These are phyloP conservation scores for Ceyx margarethae DNA, from an alignment of 2,113 vertebrate species.

Conservation along the genomic window DNA sequence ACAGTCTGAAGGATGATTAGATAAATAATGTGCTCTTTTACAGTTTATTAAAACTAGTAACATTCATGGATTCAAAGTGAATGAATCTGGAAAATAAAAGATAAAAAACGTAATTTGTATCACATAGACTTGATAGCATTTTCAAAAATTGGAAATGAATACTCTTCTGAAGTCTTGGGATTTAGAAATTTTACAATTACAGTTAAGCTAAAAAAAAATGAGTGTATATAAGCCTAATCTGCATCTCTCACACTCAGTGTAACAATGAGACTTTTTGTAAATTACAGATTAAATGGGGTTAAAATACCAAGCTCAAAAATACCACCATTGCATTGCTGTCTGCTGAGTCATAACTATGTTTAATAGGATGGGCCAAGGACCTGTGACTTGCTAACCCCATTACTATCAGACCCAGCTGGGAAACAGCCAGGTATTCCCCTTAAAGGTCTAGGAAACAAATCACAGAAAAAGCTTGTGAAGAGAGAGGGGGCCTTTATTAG, in stretches of 20 bases:
- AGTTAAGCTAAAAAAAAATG: background rate
- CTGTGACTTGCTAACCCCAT: background rate
- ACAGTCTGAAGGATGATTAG: background rate
- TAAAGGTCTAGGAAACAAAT: background rate
- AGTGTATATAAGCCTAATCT: background rate
- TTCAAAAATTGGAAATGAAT: background rate
- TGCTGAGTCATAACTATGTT: slow-evolving; percentile 15
- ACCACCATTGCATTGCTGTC: background rate
- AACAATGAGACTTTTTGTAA: background rate
- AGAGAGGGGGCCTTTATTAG: background rate
- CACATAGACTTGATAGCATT: background rate
- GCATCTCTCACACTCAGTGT: background rate
- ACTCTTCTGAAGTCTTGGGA: background rate
- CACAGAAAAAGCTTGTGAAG: background rate
- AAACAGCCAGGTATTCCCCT: background rate
- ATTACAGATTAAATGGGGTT: background rate
- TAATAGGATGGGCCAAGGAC: background rate
- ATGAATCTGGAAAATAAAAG: background rate
- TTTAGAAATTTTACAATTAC: background rate
- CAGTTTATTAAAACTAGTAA: background rate
- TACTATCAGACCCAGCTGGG: background rate
- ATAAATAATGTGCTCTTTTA: background rate
- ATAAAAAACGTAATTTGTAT: background rate
- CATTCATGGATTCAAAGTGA: background rate
- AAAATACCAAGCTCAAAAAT: slow-evolving; percentile 7